A percentile compares a stretch with the other conserved stretches of the same genome.
phyloP scores from a whole-genome alignment of 2,888 invertebrate genomes.

The Drosophila macrospina region DNA sequence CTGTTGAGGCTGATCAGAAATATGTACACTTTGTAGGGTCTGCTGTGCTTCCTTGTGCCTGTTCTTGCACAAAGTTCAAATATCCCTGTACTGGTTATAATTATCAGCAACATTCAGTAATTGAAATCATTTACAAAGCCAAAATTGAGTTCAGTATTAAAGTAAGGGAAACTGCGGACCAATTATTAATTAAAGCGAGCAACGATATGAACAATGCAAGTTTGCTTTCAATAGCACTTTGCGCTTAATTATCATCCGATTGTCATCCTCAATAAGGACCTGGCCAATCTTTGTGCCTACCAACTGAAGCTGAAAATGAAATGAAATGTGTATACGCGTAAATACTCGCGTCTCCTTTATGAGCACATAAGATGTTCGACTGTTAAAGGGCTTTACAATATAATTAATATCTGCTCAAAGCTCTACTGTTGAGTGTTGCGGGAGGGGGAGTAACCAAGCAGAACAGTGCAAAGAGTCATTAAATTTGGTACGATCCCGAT shows the following conservation, averaged over 20 bases:
- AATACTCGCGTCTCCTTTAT: not conserved
- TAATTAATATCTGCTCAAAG: conserved; percentile 49
- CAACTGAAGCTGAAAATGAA: conserved; percentile 67
- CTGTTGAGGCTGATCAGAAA: too few species aligned
- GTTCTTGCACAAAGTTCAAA: too few species aligned
- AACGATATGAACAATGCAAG: conserved; percentile 2
- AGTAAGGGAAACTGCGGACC: not conserved
- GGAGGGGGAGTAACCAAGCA: not conserved
- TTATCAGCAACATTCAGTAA: not conserved
- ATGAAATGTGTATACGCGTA: conserved; percentile 29
- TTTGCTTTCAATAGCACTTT: conserved; percentile 32
- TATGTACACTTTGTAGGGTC: too few species aligned
- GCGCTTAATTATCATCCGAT: conserved; percentile 30
- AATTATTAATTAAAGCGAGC: conserved; percentile 23
- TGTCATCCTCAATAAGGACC: conserved; percentile 36
- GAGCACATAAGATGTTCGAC: conserved; percentile 21
- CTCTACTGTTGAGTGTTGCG: not conserved
- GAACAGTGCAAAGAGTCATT: conserved; percentile 3
- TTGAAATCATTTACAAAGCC: not conserved
- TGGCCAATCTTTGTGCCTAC: conserved; percentile 17
- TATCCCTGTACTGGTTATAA: too few species aligned
- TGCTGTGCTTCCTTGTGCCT: too few species aligned
- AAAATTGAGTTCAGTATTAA: conserved; percentile 5
- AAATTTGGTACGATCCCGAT: conserved; percentile 12
- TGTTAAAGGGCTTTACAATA: conserved; percentile 16